phyloP scores from a whole-genome alignment of 2,113 vertebrate genomes.

The Thamnophis sirtalis region DNA sequence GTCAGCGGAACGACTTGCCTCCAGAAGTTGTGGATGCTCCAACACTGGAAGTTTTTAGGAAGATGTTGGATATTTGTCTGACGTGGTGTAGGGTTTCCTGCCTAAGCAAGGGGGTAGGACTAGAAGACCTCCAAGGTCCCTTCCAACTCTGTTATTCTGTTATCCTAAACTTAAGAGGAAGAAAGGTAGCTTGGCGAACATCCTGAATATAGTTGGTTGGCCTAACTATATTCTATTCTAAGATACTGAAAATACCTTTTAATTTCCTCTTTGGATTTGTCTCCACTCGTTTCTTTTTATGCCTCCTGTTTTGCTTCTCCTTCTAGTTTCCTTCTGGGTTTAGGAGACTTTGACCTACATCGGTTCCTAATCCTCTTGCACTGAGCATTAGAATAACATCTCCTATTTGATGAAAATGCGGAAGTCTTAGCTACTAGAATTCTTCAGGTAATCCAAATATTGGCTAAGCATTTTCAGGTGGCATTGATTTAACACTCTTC shows the following conservation, averaged over 20 bases:
- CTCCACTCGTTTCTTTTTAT: neutral
- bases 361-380: neutral
- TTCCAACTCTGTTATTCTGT: too few species aligned
- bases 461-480: neutral
- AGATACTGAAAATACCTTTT: neutral
- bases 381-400: neutral
- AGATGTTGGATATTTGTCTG: too few species aligned
- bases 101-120: too few species aligned
- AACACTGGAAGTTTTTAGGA: too few species aligned
- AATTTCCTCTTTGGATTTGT: neutral
- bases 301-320: neutral
- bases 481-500: neutral
- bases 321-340: neutral
- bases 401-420: neutral
- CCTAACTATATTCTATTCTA: too few species aligned
- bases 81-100: too few species aligned
- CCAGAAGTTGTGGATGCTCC: too few species aligned
- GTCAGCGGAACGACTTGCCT: too few species aligned
- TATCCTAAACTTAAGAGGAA: too few species aligned
- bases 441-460: neutral
- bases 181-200: too few species aligned
- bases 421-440: neutral
- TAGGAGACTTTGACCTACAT: neutral
- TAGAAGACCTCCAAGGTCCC: too few species aligned
- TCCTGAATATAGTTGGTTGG: too few species aligned